Base-by-base conservation (phyloP, 2,888 invertebrate genomes). In the Lamproptera curius region DNA sequence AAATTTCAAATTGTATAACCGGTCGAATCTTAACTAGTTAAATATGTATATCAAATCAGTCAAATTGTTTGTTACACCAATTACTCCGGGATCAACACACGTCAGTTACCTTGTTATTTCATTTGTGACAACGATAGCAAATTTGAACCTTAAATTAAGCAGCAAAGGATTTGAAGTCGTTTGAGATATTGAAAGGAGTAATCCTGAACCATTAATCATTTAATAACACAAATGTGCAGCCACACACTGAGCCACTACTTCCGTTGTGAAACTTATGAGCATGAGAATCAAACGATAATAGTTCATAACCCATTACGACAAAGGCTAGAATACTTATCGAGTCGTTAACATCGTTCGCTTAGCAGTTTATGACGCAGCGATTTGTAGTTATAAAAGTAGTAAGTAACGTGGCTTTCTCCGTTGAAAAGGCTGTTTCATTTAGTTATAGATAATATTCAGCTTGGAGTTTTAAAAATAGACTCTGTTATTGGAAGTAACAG, bases 161-260 rank as follows among this genome's bases (percentile, higher is more conserved):
- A 2, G 11, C 39, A 43, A 2, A 48, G n/a, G 34, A 9, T 11
- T 35, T 14, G 39, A 43, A 43, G 14, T 48, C 34, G 23, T 33
- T 26, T 35, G 39, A 16, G 4, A 8, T 14, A 8, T 34, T 17
- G 1, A 13, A 23, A 11, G 26, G 16, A 34, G 76, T 81, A 81
- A 86, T 86, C 82, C 84, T 76, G 73, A 70, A 74, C 76, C 82
- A 87, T 87, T 85, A 87, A 87, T 86, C 87, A 86, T 86, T 85
- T 86, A 85, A 86, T 87, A 86, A 85, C 86, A 83, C 81, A 81
- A 86, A 84, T 77, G 82, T 78, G 79, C 73, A 83, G 81, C 44
- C 84, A 81, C 85, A 84, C 84, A 80, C 81, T 78, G 77, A 82
- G 83, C 82, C 76, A 68, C 78, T 82, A 79, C 85, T 86, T 86